phyloP scores from a whole-genome alignment of 2,888 invertebrate genomes.

The Schizotus pectinicornis region DNA sequence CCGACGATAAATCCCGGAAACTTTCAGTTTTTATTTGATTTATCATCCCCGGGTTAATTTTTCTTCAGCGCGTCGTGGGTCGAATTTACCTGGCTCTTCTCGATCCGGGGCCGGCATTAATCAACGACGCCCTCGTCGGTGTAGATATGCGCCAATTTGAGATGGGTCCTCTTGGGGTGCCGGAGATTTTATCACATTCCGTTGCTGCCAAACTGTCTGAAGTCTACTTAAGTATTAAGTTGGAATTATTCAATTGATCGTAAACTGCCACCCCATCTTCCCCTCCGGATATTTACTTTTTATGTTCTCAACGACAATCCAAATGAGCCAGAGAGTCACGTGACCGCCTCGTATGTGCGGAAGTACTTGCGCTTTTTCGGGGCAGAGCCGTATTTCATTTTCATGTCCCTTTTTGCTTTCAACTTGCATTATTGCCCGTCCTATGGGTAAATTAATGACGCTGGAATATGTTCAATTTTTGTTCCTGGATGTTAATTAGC shows the following conservation, averaged over 20 bases:
- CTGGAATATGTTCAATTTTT: no score
- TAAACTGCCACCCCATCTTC: constrained; percentile 3
- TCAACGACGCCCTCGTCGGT: constrained; percentile 35
- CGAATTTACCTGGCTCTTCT: constrained; percentile 45
- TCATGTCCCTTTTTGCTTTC: neutral
- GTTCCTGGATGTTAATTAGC: no score
- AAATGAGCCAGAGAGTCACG: constrained; percentile 8
- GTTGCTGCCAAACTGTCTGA: constrained; percentile 8
- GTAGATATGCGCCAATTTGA: constrained; percentile 46
- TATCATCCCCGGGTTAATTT: constrained; percentile 49
- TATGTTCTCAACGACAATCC: neutral
- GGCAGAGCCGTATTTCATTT: constrained; percentile 4
- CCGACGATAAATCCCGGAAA: constrained; percentile 47
- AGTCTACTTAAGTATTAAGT: neutral
- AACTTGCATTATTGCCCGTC: neutral
- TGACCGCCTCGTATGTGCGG: constrained; percentile 3
- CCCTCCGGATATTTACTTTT: neutral
- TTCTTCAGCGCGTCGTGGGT: constrained; percentile 33
- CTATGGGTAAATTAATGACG: neutral
- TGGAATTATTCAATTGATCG: constrained; percentile 15
- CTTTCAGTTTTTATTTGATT: constrained; percentile 51
- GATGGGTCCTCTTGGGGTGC: constrained; percentile 43
- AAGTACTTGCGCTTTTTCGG: neutral
- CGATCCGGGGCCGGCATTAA: constrained; percentile 46
- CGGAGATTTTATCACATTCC: constrained; percentile 30